Evolutionary conservation across 2,797 vertebrate genomes (phyloP), one percentile per base, ranked within the genome.

Genomic region (Hydrocynus forskahlii): DNA sequence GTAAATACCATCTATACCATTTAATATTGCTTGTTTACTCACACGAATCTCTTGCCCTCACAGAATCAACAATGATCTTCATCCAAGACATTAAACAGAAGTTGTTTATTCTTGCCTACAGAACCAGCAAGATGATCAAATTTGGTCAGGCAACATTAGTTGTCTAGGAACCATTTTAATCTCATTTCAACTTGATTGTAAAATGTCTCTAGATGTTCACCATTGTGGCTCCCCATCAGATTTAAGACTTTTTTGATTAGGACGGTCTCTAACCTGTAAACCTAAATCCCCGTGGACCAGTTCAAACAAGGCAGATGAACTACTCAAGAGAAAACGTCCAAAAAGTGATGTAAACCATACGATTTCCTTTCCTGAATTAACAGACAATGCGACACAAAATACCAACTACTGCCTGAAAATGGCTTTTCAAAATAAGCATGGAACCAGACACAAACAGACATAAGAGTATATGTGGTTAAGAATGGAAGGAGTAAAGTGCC

Each of bases 221-320:
- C 40, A 43, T 13, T 21, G 64, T 10, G 19, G 40, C n/a, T 68
- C 66, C 40, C 7, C 40, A 12, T 57, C 19, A 40, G 19, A 40
- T 17, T 38, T 29, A 55, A 72, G 29, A n/a, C 70, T 72, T 43
- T 21, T 64, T 60, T 21, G 60, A 50, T 64, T 1, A 72, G 60
- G 35, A 52, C 40, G 29, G 59, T 16, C 43, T 76, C 12, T 76
- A 76, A 45, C 23, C 55, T 19, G 23, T 43, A 54, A 40, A 78
- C 40, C 63, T 57, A 66, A 63, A 50, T 50, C 17, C 54, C 29
- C 35, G 50, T 6, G 25, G 23, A 38, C 63, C 55, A 62, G 54
- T 54, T 69, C 76, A 75, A 23, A 79, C 48, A 60, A 19, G 54
- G 23, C 75, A 74, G 62, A 59, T 29, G 81, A 82, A 77, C 75